Evolutionary conservation across 2,113 vertebrate species (phyloP).

Genomic region (Oryzias javanicus): DNA sequence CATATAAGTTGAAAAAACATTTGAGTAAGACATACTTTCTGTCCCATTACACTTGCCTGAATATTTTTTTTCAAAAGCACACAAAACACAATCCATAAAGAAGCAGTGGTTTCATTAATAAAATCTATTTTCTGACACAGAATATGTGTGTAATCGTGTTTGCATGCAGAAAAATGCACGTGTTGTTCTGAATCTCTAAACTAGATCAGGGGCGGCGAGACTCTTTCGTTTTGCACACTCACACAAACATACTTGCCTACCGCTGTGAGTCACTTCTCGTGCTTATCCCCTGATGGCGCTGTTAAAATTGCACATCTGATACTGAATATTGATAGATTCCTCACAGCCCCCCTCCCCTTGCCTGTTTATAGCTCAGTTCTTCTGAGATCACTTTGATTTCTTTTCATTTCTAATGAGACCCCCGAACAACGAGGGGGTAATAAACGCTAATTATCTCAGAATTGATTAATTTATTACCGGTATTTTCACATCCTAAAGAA

Average conservation of each 20-base stretch:
- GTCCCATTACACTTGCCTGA: background rate
- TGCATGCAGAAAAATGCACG: slow-evolving; percentile 24
- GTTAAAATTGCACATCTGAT: slow-evolving; percentile 46
- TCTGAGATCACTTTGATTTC: slow-evolving; percentile 64
- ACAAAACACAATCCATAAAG: background rate
- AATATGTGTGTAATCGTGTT: slow-evolving; percentile 15
- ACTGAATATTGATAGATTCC: slow-evolving; percentile 61
- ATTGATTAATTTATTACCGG: slow-evolving; percentile 61
- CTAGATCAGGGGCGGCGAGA: slow-evolving; percentile 38
- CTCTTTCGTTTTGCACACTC: slow-evolving; percentile 13
- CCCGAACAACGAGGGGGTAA: slow-evolving; percentile 42
- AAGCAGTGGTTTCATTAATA: slow-evolving; percentile 17
- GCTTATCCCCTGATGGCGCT: slow-evolving; percentile 15
- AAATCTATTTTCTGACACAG: slow-evolving; percentile 7
- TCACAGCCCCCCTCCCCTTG: slow-evolving; percentile 18
- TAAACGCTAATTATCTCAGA: slow-evolving; percentile 60
- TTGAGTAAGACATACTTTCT: background rate
- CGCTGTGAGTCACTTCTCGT: slow-evolving; percentile 35
- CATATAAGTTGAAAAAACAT: too few species aligned
- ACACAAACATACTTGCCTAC: slow-evolving; percentile 14
- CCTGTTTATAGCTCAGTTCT: slow-evolving; percentile 43
- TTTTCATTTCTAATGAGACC: slow-evolving; percentile 58
- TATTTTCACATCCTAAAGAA: slow-evolving; percentile 52
- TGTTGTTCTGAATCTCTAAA: slow-evolving; percentile 30
- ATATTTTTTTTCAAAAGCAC: background rate